A percentile compares a stretch with the other conserved stretches of the same genome.
phyloP scores from a whole-genome alignment of 1,140 invertebrate species.

The Drosophila grimshawi region DNA sequence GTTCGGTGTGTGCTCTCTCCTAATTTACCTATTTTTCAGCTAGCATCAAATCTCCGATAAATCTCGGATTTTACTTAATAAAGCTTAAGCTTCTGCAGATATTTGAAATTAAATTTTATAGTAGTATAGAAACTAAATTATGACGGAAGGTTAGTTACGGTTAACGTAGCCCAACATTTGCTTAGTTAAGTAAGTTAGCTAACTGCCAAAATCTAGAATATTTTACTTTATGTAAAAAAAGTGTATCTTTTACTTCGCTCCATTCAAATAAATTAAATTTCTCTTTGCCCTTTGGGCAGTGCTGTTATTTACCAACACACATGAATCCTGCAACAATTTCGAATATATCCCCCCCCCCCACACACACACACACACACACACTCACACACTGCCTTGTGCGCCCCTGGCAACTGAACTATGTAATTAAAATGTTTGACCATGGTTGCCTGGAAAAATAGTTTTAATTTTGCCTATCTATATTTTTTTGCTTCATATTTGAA shows the following conservation, averaged over 20 bases:
- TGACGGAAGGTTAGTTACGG: too few species aligned
- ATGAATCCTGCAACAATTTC: conserved; percentile 24
- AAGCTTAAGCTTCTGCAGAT: too few species aligned
- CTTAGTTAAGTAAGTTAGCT: too few species aligned
- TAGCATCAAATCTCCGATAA: too few species aligned
- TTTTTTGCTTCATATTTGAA: conserved; percentile 53
- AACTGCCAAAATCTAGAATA: too few species aligned
- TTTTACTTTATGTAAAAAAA: neutral
- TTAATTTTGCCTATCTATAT: neutral
- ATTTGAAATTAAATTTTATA: too few species aligned
- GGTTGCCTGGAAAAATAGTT: conserved; percentile 26
- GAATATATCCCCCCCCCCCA: neutral
- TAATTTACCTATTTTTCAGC: too few species aligned
- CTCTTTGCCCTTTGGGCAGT: neutral
- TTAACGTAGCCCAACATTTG: too few species aligned
- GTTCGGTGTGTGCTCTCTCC: neutral
- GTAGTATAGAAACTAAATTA: too few species aligned
- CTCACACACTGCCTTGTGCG: neutral
- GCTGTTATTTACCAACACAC: conserved; percentile 21
- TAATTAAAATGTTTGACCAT: conserved; percentile 72
- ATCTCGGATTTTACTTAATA: too few species aligned
- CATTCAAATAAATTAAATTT: conserved; percentile 10
- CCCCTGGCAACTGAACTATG: conserved; percentile 51
- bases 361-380: neutral
- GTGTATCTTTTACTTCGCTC: neutral